Evolutionary conservation across 2,888 invertebrate species (phyloP).

Genomic region (Ophioninae sp.): DNA sequence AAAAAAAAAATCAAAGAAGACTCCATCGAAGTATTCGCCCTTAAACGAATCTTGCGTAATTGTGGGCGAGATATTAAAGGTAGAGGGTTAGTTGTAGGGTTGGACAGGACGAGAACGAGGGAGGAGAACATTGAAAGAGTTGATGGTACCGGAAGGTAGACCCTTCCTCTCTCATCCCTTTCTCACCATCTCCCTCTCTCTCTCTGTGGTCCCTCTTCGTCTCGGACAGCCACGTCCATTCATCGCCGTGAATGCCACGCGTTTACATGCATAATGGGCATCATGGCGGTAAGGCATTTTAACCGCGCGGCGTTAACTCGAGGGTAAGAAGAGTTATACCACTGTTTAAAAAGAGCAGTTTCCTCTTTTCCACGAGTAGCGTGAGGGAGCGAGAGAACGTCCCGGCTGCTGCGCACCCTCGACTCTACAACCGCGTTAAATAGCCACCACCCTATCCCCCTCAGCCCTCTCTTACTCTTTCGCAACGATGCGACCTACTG

Average conservation of each 20-base stretch:
- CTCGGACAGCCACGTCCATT: slow-evolving; percentile 68
- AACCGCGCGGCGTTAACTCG: slow-evolving; percentile 63
- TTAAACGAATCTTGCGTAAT: not conserved
- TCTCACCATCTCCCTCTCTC: not conserved
- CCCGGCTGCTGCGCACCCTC: slow-evolving; percentile 63
- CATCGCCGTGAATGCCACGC: slow-evolving; percentile 72
- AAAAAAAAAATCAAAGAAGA: not conserved
- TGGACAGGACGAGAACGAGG: slow-evolving; percentile 5
- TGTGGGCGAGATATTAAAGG: not conserved
- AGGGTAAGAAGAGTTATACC: slow-evolving; percentile 71
- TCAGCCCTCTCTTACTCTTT: slow-evolving; percentile 13
- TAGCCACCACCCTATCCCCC: slow-evolving; percentile 65
- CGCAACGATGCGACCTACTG: slow-evolving; percentile 76
- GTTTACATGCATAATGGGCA: slow-evolving; percentile 72
- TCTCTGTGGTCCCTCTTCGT: not conserved
- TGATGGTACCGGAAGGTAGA: not conserved
- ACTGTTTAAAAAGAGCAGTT: slow-evolving; percentile 74
- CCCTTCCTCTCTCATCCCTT: slow-evolving; percentile 3
- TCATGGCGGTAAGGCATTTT: slow-evolving; percentile 72
- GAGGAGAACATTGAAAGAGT: not conserved
- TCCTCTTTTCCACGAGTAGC: slow-evolving; percentile 40
- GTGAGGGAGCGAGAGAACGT: slow-evolving; percentile 36
- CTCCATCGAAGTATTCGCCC: not conserved
- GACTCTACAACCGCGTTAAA: slow-evolving; percentile 69
- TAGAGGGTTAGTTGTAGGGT: not conserved